A percentile compares a stretch with the other conserved stretches of the same genome.
These are phyloP conservation scores for Coenobita brevimanus DNA, from an alignment of 1,140 invertebrate species.

Conservation along the genomic window DNA sequence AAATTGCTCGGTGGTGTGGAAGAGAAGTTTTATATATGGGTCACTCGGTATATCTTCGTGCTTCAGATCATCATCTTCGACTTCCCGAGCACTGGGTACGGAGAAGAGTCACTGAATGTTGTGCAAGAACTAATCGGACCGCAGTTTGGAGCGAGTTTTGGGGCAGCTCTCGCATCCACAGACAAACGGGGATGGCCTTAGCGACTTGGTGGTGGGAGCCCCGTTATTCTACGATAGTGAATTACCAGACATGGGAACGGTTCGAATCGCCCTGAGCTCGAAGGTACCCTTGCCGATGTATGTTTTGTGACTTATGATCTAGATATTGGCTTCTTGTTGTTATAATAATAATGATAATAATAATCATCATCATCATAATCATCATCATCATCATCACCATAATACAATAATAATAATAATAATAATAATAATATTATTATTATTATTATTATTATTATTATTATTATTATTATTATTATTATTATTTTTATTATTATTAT, in stretches of 20 bases:
- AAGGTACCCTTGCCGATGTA: too few relatives aligned
- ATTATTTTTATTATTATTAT: too few relatives aligned
- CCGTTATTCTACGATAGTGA: constrained; percentile 78
- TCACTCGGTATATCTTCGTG: not conserved
- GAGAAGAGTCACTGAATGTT: constrained; percentile 67
- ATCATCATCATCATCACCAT: too few relatives aligned
- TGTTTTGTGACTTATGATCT: too few relatives aligned
- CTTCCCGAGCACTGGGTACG: constrained; percentile 69
- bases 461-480: too few relatives aligned
- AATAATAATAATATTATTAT: too few relatives aligned
- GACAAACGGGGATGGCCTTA: constrained; percentile 82
- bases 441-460: too few relatives aligned
- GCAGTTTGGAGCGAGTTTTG: constrained; percentile 86
- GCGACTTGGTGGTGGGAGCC: constrained; percentile 85
- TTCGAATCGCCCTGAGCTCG: constrained; percentile 77
- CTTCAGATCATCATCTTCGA: constrained; percentile 72
- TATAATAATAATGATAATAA: too few relatives aligned
- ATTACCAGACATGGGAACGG: constrained; percentile 77
- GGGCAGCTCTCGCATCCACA: constrained; percentile 79
- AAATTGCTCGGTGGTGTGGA: not conserved
- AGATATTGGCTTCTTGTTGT: too few relatives aligned
- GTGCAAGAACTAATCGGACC: constrained; percentile 74
- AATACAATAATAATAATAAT: too few relatives aligned
- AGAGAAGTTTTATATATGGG: too few relatives aligned
- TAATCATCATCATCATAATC: too few relatives aligned